Conservation (phyloP, 2,113 vertebrate genomes). For the Strix uralensis region DNA sequence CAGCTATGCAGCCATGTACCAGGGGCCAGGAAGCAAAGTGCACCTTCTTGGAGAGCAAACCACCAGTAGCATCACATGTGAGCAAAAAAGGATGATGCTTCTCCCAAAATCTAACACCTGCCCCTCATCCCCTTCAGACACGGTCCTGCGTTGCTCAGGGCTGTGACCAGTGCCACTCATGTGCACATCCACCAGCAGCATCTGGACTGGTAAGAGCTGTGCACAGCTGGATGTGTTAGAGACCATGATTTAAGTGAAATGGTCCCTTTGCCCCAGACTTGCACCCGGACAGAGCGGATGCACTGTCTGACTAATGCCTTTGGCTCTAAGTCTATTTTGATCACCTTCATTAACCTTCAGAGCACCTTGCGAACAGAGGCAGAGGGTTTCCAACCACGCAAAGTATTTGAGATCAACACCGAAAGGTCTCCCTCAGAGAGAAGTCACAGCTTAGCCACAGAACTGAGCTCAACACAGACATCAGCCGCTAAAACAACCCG, state of each 20-base stretch:
- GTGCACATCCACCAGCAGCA: neutral
- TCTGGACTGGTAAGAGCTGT: neutral
- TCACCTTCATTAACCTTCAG: neutral
- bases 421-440: neutral
- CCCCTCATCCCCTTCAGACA: neutral
- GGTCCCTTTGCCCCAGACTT: neutral
- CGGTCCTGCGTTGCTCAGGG: accelerated
- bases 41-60: neutral
- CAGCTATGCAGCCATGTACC: neutral
- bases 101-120: neutral
- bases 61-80: neutral
- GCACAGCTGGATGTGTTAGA: neutral
- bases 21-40: neutral
- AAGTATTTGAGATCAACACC: neutral
- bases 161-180: neutral
- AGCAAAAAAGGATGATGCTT: neutral
- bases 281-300: neutral
- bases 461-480: neutral
- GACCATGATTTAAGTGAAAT: neutral
- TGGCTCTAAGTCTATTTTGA: neutral
- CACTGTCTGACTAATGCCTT: neutral
- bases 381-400: neutral
- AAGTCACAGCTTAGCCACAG: neutral
- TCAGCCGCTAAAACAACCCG: neutral
- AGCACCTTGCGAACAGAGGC: neutral